Evolutionary conservation across 1,140 invertebrate species (phyloP).

Genomic region (Acromyrmex charruanus): DNA sequence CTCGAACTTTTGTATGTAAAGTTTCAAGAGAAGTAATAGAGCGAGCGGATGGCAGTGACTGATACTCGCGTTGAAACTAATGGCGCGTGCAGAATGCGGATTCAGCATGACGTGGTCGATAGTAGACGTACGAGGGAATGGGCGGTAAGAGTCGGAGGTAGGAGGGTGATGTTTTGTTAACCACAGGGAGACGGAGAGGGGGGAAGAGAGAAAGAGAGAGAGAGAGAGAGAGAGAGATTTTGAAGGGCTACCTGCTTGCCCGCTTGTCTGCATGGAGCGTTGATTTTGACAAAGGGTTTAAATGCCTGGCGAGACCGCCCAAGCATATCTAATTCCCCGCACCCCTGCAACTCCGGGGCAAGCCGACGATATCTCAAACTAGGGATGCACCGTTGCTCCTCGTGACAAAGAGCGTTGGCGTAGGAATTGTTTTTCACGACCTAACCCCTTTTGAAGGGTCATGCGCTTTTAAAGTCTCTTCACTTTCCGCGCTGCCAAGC

Average conservation of each 20-base stretch:
- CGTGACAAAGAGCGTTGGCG: slow-evolving; percentile 28
- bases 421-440: slow-evolving; percentile 62
- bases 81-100: slow-evolving; percentile 61
- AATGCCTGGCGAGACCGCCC: slow-evolving; percentile 74
- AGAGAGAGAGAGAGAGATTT: neutral
- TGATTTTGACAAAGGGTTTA: slow-evolving; percentile 79
- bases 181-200: neutral
- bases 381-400: slow-evolving; percentile 55
- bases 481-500: slow-evolving; percentile 29
- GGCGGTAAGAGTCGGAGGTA: neutral
- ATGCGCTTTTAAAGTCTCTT: slow-evolving; percentile 52
- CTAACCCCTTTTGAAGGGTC: slow-evolving; percentile 47
- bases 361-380: slow-evolving; percentile 71
- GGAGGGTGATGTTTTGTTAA: slow-evolving; percentile 59
- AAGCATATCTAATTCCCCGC: slow-evolving; percentile 70
- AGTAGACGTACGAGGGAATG: slow-evolving; percentile 19
- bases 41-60: slow-evolving; percentile 52
- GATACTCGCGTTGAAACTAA: slow-evolving; percentile 51
- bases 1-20: slow-evolving; percentile 1
- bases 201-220: neutral
- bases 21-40: slow-evolving; percentile 33
- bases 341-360: slow-evolving; percentile 66
- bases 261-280: slow-evolving; percentile 20
- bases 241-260: slow-evolving; percentile 45
- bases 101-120: slow-evolving; percentile 58